phyloP scores from a whole-genome alignment of 2,797 vertebrate genomes.

The Rhyacichthys aspro region DNA sequence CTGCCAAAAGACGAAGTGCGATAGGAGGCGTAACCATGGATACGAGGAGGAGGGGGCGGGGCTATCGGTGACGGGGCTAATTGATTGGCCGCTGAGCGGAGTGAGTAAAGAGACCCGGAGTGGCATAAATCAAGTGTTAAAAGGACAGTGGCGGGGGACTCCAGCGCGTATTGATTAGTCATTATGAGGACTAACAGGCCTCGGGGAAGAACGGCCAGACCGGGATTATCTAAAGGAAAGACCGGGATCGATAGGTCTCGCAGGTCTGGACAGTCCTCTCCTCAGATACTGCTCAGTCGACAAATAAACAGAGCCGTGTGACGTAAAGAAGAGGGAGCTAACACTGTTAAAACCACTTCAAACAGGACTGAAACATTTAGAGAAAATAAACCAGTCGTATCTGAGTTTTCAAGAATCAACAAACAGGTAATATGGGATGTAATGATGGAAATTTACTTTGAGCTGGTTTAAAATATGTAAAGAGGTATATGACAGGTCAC shows the following conservation, averaged over 20 bases:
- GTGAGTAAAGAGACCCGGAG: slow-evolving; percentile 58
- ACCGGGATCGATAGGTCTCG: slow-evolving; percentile 59
- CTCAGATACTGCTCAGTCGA: slow-evolving; percentile 9
- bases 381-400: no score
- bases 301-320: background rate
- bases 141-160: slow-evolving; percentile 85
- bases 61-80: slow-evolving; percentile 50
- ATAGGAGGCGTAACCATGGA: slow-evolving; percentile 21
- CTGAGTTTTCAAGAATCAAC: no score
- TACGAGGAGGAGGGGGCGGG: slow-evolving; percentile 5
- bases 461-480: no score
- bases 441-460: no score
- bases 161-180: slow-evolving; percentile 91
- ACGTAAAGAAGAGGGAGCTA: background rate
- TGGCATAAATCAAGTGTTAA: slow-evolving; percentile 88
- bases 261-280: slow-evolving; percentile 42
- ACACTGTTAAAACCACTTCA: no score
- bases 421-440: no score
- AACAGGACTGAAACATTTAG: no score
- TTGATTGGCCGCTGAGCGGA: slow-evolving; percentile 58
- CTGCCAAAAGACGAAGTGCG: slow-evolving; percentile 5
- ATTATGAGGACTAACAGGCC: slow-evolving; percentile 92
- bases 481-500: no score
- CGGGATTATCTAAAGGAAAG: slow-evolving; percentile 25
- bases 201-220: slow-evolving; percentile 54